A percentile compares a stretch with the other conserved stretches of the same genome.
These are phyloP conservation scores for Cheilosia grossa DNA, from an alignment of 2,888 invertebrate species.

Conservation along the genomic window DNA sequence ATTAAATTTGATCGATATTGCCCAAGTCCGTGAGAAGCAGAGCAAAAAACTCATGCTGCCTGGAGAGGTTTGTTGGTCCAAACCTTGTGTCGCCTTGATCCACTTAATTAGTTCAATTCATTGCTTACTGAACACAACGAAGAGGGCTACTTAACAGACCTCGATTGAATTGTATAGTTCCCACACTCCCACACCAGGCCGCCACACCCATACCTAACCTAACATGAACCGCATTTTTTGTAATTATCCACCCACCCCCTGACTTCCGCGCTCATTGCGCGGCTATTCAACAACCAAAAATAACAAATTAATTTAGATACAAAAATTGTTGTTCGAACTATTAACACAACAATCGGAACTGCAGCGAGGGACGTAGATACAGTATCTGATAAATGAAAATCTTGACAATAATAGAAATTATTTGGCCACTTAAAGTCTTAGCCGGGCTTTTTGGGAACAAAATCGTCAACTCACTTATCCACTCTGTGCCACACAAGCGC, in stretches of 20 bases:
- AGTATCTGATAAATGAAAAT: constrained; percentile 44
- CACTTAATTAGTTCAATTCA: background rate
- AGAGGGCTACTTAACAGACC: too few relatives aligned
- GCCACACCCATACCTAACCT: constrained; percentile 5
- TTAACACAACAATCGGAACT: constrained; percentile 25
- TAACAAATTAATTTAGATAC: constrained; percentile 55
- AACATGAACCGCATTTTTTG: constrained; percentile 26
- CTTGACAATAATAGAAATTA: constrained; percentile 45
- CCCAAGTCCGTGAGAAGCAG: too few relatives aligned
- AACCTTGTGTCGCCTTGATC: too few relatives aligned
- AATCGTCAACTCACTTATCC: constrained; percentile 30
- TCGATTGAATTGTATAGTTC: background rate
- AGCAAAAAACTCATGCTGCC: too few relatives aligned
- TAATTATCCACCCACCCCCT: constrained; percentile 41
- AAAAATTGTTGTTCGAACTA: constrained; percentile 9
- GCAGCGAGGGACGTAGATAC: constrained; percentile 14
- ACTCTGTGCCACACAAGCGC: constrained; percentile 19
- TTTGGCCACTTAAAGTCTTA: constrained; percentile 62
- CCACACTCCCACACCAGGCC: background rate
- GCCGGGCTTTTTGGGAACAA: constrained; percentile 12
- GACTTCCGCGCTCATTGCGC: constrained; percentile 16
- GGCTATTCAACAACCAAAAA: constrained; percentile 48
- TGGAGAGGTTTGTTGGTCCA: too few relatives aligned
- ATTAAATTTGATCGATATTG: too few relatives aligned
- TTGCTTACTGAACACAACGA: too few relatives aligned